A percentile compares a stretch with the other conserved stretches of the same genome.
phyloP scores from a whole-genome alignment of 2,888 invertebrate genomes.

The Drosophila leonis region DNA sequence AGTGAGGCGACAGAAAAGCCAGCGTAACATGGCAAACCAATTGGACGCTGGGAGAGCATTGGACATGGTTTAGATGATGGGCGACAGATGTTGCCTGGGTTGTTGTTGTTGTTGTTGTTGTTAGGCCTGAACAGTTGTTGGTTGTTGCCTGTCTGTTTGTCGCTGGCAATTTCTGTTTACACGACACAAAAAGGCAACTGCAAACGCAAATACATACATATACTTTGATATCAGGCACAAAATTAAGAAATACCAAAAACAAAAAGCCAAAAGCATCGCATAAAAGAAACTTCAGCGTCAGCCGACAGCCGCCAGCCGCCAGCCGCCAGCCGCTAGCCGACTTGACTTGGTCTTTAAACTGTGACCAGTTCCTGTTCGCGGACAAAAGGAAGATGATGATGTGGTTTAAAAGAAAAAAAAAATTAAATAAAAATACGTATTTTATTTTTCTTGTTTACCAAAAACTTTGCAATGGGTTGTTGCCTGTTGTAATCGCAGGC shows the following conservation, averaged over 20 bases:
- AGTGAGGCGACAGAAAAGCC: constrained; percentile 25
- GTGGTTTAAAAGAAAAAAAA: constrained; percentile 49
- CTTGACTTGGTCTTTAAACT: constrained; percentile 51
- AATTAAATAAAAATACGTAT: constrained; percentile 40
- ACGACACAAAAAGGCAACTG: constrained; percentile 70
- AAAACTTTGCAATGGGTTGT: constrained; percentile 49
- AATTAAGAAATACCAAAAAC: constrained; percentile 66
- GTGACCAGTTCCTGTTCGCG: constrained; percentile 77
- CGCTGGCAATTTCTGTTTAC: constrained; percentile 67
- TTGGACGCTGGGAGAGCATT: constrained; percentile 29
- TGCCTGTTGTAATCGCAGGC: constrained; percentile 67
- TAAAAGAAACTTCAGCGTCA: constrained; percentile 63
- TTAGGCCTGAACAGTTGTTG: constrained; percentile 47
- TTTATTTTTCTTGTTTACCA: constrained; percentile 46
- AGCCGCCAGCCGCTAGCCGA: constrained; percentile 24
- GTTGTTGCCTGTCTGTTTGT: constrained; percentile 46
- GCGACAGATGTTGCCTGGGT: constrained; percentile 65
- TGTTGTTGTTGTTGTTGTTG: constrained; percentile 28
- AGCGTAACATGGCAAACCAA: constrained; percentile 29
- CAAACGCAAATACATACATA: constrained; percentile 31
- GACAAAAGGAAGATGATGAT: constrained; percentile 79
- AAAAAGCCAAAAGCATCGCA: constrained; percentile 39
- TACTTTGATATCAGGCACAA: constrained; percentile 48
- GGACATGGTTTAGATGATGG: constrained; percentile 40
- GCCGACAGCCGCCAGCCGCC: constrained; percentile 29